A percentile compares a stretch with the other conserved stretches of the same genome.
These are phyloP conservation scores for Amiota minor DNA, from an alignment of 2,888 invertebrate species.

Conservation along the genomic window DNA sequence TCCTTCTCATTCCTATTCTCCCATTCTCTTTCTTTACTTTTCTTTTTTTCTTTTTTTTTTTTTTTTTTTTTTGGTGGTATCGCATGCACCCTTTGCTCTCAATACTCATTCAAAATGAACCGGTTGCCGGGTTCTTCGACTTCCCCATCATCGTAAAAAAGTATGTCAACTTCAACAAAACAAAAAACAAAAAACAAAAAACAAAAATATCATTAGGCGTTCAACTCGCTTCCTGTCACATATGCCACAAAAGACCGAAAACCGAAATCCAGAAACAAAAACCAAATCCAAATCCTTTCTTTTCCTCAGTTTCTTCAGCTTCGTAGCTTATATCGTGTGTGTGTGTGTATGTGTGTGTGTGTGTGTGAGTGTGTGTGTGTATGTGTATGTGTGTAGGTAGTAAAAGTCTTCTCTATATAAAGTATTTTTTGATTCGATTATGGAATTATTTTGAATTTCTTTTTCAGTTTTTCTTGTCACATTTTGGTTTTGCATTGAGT, in stretches of 20 bases:
- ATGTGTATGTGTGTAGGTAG: no score
- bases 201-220: conserved; percentile 68
- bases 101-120: not conserved
- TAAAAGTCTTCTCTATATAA: conserved; percentile 11
- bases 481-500: not conserved
- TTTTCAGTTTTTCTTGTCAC: not conserved
- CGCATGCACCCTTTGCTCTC: conserved; percentile 5
- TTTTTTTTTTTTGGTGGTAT: no score
- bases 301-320: not conserved
- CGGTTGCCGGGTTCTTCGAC: conserved; percentile 4
- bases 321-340: no score
- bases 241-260: not conserved
- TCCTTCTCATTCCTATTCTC: conserved; percentile 2
- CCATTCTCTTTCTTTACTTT: not conserved
- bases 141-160: not conserved
- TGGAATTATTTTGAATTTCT: conserved; percentile 5
- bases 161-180: conserved; percentile 58
- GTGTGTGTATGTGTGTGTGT: no score
- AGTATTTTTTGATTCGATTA: not conserved
- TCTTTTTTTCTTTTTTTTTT: no score
- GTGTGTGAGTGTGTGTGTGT: no score
- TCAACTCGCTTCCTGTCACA: conserved; percentile 20
- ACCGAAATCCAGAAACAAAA: no score
- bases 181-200: not conserved
- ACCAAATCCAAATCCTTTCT: conserved; percentile 31